Evolutionary conservation across 2,888 invertebrate species (phyloP).

Genomic region (Agonopterix alstromeriana): DNA sequence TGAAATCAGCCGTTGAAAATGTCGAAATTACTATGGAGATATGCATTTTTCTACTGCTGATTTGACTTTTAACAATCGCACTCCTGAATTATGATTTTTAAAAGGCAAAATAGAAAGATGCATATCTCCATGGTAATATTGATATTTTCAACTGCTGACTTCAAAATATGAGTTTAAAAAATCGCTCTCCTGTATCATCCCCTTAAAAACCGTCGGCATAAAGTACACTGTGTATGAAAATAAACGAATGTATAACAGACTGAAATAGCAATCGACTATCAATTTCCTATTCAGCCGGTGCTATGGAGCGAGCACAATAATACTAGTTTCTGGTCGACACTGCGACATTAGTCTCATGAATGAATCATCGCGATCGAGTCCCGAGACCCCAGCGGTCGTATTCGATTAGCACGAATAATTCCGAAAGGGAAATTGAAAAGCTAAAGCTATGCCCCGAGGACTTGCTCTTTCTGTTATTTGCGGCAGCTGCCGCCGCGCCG

Average conservation of each 20-base stretch:
- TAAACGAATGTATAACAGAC: neutral
- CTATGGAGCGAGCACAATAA: slow-evolving; percentile 39
- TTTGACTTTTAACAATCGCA: too few species aligned
- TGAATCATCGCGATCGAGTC: slow-evolving; percentile 67
- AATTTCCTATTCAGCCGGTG: slow-evolving; percentile 7
- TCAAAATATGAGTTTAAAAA: too few species aligned
- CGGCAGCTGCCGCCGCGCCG: slow-evolving; percentile 38
- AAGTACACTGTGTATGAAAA: neutral
- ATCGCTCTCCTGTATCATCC: too few species aligned
- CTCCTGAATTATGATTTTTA: too few species aligned
- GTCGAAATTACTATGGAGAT: too few species aligned
- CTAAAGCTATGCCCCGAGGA: slow-evolving; percentile 73
- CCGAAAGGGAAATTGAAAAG: slow-evolving; percentile 77
- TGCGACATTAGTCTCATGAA: slow-evolving; percentile 71
- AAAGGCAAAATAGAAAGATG: too few species aligned
- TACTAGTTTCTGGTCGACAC: slow-evolving; percentile 53
- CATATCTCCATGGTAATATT: too few species aligned
- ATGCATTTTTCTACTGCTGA: too few species aligned
- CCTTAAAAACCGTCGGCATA: too few species aligned
- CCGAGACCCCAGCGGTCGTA: slow-evolving; percentile 60
- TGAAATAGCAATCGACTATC: slow-evolving; percentile 8
- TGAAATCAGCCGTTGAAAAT: too few species aligned
- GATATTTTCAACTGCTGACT: too few species aligned
- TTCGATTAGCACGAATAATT: slow-evolving; percentile 76
- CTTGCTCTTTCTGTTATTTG: slow-evolving; percentile 75